Base-by-base conservation (phyloP, 2,113 vertebrate genomes). In the Spilogale gracilis region DNA sequence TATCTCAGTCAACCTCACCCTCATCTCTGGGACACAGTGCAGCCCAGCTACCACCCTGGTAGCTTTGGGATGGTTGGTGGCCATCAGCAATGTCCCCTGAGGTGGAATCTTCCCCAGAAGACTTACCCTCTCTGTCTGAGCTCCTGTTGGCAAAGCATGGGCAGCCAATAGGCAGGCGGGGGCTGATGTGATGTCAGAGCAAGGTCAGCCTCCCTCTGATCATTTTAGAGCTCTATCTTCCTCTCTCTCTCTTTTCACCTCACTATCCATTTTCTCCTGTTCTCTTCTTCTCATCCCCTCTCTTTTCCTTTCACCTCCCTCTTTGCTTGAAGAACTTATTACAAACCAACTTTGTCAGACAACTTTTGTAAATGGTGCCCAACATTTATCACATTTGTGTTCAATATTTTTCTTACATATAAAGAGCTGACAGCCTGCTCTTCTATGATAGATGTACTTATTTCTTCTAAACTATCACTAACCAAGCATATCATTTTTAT, bases 401-500 rank as follows among this genome's bases (percentile, higher is more conserved):
- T 98, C 98, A 93, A 91, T 98, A 97, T 98, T 98, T 98, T 98
- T 98, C 97, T 97, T 98, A 98, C 97, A 97, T 96, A 97, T 97
- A 98, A 99, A 97, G 93, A 94, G 97, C 98, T 98, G 99, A 98
- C 99, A 99, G 98, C 97, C 98, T 97, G 98, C 98, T 98, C 98
- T 94, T 98, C 98, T 96, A 97, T 99, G 99, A 99, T 99, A 98
- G 99, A 99, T 99, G 99, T 97, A 99, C 98, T 98, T 98, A 99
- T 99, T 99, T 98, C 98, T 99, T 97, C 98, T 98, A 98, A 99
- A 99, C 98, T 98, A 98, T 98, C 98, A 98, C 98, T 99, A 99
- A 99, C 99, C 99, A 99, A 99, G 98, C 98, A 98, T 98, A 98
- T 99, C 98, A 98, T 99, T 98, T 99, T 99, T 98, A 98, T 99